These are phyloP conservation scores for Bursaphelenchus okinawaensis DNA, from an alignment of 2,888 invertebrate species.

Conservation along the genomic window DNA sequence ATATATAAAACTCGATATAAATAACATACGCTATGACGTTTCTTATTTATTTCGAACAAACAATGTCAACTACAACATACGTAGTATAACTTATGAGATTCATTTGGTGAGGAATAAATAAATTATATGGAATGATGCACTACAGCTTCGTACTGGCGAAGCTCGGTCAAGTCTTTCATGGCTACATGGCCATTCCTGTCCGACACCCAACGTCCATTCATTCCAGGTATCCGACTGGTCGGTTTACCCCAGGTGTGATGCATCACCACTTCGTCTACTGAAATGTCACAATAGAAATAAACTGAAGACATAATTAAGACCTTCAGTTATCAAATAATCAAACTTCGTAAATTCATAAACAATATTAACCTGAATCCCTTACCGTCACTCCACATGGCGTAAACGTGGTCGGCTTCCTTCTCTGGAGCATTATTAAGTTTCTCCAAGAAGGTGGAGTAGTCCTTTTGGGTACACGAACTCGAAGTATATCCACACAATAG, in stretches of 20 bases:
- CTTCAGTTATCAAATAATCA: neutral
- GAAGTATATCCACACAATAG: conserved; percentile 52
- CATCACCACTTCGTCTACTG: conserved; percentile 53
- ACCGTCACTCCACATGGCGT: conserved; percentile 13
- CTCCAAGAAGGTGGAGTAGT: conserved; percentile 54
- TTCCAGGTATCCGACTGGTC: conserved; percentile 52
- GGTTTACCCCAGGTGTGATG: conserved; percentile 56
- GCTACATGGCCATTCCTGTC: conserved; percentile 55
- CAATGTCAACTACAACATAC: neutral
- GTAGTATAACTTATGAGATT: neutral
- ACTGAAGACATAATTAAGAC: conserved; percentile 8
- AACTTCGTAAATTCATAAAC: no score
- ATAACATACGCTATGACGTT: no score
- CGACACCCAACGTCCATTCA: conserved; percentile 53
- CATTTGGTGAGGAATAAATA: neutral
- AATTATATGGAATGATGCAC: conserved; percentile 51
- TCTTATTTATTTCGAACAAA: no score
- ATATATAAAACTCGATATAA: no score
- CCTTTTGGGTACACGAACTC: conserved; percentile 50
- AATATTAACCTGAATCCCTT: neutral
- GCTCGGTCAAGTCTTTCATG: conserved; percentile 56
- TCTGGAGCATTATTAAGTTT: conserved; percentile 49
- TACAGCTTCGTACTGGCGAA: conserved; percentile 55
- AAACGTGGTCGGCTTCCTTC: conserved; percentile 52
- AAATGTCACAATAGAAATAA: conserved; percentile 19